Base-by-base conservation (phyloP, 2,888 invertebrate species). In the Apamea crenata region DNA sequence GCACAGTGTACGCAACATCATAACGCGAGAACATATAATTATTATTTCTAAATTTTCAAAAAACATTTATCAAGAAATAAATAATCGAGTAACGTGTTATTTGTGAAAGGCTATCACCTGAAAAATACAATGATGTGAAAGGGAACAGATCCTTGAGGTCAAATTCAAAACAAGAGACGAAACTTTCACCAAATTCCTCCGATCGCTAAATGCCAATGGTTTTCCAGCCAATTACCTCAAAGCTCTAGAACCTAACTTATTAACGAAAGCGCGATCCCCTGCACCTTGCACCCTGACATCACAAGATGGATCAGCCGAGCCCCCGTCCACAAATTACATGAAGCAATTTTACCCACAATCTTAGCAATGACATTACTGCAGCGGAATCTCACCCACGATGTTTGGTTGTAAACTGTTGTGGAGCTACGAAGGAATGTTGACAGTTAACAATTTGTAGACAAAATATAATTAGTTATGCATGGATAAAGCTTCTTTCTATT, bases 341-440 rank as follows among this genome's bases (percentile, higher is more conserved):
- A 94, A 96, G 95, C 95, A 96, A 96, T 96, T 95, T 94, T 92
- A 92, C 93, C 94, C 94, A 93, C 94, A 95, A 95, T 94, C 95
- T 95, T 94, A 93, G 95, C 94, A 95, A 95, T 93, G 94, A 94
- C 94, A 95, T 95, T 95, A 95, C 92, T 94, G 93, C 94, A 93
- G 88, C 88, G 94, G 94, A 94, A 94, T 95, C 93, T 93, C 93
- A 91, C 92, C 93, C 93, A 91, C 92, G 89, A 91, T 91, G 91
- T 93, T 93, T 91, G 90, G 90, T 88, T 93, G 91, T 90, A 92
- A 93, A 93, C 90, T 93, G 90, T 91, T 84, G 70, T 68, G 76
- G 88, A 94, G 86, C 53, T 90, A 90, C 77, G 88, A 90, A 91
- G 73, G 8, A 21, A 66, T n/a, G 32, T 59, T 59, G n/a, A 59